Conservation (phyloP, 2,113 vertebrate genomes). For the Elaphurus davidianus region DNA sequence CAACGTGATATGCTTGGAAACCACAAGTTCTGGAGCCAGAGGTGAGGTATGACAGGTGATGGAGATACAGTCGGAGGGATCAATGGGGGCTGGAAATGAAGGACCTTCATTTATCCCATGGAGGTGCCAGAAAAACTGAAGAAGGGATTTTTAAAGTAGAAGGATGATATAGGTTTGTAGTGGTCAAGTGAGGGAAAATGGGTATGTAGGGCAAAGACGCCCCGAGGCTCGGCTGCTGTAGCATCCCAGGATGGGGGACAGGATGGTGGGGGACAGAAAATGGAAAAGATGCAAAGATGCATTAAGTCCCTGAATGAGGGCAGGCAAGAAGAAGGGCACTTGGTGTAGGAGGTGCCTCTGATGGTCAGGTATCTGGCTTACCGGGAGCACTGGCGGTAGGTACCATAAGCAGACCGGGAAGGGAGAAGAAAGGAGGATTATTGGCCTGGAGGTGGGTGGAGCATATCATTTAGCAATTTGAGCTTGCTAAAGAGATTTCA, state of each 20-base stretch:
- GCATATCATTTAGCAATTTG: background rate
- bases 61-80: background rate
- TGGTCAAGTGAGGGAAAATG: background rate
- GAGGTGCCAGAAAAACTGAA: background rate
- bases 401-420: background rate
- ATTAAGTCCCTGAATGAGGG: background rate
- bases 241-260: too few relatives aligned
- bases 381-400: too few relatives aligned
- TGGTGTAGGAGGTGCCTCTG: background rate
- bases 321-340: background rate
- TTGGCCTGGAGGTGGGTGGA: background rate
- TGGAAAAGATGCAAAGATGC: background rate
- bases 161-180: background rate
- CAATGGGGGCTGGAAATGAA: background rate
- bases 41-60: background rate
- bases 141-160: background rate
- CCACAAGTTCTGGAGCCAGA: background rate
- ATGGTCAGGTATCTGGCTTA: background rate
- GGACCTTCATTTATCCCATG: background rate
- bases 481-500: background rate
- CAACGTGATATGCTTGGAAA: background rate
- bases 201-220: background rate
- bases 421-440: background rate
- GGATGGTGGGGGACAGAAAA: background rate
- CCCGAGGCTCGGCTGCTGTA: fast-evolving